Evolutionary conservation across 2,888 invertebrate species (phyloP).

Genomic region (Eutolmus rufibarbis): DNA sequence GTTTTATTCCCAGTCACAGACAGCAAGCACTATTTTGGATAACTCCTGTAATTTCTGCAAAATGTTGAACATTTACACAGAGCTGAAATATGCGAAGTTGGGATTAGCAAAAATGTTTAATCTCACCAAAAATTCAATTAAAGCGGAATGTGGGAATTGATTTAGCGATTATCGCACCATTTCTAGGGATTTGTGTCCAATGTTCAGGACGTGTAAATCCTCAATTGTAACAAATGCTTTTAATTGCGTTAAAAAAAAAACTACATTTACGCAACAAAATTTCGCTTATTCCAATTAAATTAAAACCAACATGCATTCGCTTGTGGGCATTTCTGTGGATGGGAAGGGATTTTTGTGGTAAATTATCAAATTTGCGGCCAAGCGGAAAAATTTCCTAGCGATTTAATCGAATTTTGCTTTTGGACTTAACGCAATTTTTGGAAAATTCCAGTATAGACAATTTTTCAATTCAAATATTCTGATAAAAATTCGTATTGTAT

Average conservation of each 20-base stretch:
- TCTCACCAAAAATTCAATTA: background rate
- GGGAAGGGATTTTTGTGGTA: background rate
- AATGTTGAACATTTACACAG: background rate
- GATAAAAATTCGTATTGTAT: no score
- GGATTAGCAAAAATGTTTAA: background rate
- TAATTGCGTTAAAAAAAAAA: background rate
- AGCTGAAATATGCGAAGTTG: background rate
- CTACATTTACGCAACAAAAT: background rate
- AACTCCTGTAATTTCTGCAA: background rate
- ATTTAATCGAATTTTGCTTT: background rate
- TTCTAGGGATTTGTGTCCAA: background rate
- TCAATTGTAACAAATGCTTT: background rate
- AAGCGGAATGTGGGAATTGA: background rate
- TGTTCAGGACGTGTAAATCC: background rate
- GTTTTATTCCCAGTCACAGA: background rate
- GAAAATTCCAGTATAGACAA: background rate
- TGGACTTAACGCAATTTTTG: background rate
- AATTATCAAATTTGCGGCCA: background rate
- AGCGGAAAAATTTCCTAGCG: background rate
- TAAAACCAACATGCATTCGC: background rate
- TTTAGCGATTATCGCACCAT: background rate
- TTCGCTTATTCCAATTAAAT: background rate
- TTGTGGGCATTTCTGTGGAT: background rate
- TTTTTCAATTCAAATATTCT: background rate
- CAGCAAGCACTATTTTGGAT: background rate